These are phyloP conservation scores for Acridotheres tristis DNA, from an alignment of 2,797 vertebrate genomes.

Conservation along the genomic window DNA sequence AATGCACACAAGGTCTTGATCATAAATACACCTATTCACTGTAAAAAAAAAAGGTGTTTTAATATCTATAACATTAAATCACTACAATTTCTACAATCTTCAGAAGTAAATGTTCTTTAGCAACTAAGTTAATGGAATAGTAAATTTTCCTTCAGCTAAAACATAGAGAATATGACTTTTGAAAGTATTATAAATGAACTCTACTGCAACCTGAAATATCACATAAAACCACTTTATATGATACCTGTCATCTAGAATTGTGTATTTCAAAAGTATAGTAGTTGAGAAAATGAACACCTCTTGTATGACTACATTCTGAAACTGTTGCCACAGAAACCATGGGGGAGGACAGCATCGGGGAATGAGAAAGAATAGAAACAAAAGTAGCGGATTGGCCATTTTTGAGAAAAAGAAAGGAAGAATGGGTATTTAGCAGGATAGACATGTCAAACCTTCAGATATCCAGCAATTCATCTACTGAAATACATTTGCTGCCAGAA, in stretches of 20 bases:
- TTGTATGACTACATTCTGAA: conserved; percentile 29
- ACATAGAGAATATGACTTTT: not conserved
- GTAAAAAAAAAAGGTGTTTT: not conserved
- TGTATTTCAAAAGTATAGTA: conserved; percentile 3
- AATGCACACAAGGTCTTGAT: not conserved
- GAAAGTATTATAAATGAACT: not conserved
- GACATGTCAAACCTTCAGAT: not conserved
- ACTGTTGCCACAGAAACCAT: conserved; percentile 64
- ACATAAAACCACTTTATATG: not conserved
- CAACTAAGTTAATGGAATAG: not conserved
- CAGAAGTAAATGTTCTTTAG: not conserved
- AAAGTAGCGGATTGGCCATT: conserved; percentile 23
- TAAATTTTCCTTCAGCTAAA: conserved; percentile 12
- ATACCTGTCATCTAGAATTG: not conserved
- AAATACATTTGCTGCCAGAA: not conserved
- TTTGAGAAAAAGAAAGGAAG: not conserved
- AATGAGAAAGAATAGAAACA: conserved; percentile 51
- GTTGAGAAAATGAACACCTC: conserved; percentile 20
- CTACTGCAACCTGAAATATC: not conserved
- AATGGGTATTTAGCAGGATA: not conserved
- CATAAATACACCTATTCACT: not conserved
- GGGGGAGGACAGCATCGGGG: conserved; percentile 55
- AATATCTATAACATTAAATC: not conserved
- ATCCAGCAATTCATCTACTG: not conserved
- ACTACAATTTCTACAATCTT: not conserved